phyloP scores from a whole-genome alignment of 2,113 vertebrate genomes.

The Pantherophis guttatus region DNA sequence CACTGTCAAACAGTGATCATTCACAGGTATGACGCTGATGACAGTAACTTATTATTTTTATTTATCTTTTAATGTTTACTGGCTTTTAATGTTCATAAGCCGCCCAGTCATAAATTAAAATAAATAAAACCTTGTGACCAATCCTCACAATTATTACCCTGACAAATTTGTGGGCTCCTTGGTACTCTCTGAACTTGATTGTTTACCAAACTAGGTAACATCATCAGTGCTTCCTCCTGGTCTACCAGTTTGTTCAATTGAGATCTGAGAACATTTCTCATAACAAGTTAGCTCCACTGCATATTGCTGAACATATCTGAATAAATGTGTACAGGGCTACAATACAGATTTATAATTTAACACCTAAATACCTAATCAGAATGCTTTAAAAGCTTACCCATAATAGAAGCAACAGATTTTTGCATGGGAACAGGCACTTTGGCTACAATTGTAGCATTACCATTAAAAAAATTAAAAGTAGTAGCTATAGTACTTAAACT shows the following conservation, averaged over 20 bases:
- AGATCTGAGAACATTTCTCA: background rate
- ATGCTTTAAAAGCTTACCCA: background rate
- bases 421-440: background rate
- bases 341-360: background rate
- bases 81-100: background rate
- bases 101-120: background rate
- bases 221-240: background rate
- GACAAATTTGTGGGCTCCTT: background rate
- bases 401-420: background rate
- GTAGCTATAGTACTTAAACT: background rate
- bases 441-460: background rate
- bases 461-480: background rate
- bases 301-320: background rate
- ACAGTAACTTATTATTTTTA: background rate
- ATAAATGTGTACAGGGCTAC: background rate
- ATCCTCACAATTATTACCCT: background rate
- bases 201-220: background rate
- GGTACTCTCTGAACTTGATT: background rate
- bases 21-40: background rate
- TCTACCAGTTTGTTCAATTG: background rate
- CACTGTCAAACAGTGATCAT: background rate
- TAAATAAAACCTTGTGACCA: background rate
- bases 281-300: background rate
- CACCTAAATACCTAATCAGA: background rate
- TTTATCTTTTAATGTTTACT: background rate